A percentile compares a stretch with the other conserved stretches of the same genome.
Conservation (phyloP, 1,140 invertebrate species). For the Drosophila truncata region DNA sequence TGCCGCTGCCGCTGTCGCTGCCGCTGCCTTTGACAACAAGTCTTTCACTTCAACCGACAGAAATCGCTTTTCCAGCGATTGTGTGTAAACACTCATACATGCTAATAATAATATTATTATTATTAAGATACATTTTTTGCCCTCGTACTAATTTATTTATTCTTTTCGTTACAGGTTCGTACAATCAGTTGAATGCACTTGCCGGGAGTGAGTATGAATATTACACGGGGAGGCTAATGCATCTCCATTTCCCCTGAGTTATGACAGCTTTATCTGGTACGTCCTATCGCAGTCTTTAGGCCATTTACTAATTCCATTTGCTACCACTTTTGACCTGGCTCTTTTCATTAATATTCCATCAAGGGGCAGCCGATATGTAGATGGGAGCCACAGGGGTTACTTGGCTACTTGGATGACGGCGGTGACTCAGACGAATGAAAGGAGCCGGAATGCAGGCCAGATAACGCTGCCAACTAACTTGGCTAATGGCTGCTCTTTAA, state of each 20-base stretch:
- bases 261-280: slow-evolving; percentile 43
- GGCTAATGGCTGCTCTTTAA: slow-evolving; percentile 81
- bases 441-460: slow-evolving; percentile 43
- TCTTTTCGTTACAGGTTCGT: slow-evolving; percentile 74
- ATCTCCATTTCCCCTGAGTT: slow-evolving; percentile 44
- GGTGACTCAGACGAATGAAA: slow-evolving; percentile 66
- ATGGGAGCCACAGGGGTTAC: slow-evolving; percentile 12
- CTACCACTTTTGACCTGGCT: slow-evolving; percentile 71
- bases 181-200: slow-evolving; percentile 10
- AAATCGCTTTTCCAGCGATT: slow-evolving; percentile 35
- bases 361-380: slow-evolving; percentile 25
- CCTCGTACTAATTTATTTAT: slow-evolving; percentile 27
- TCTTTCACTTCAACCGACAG: neutral
- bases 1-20: slow-evolving; percentile 10
- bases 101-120: slow-evolving; percentile 46
- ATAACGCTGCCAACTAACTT: slow-evolving; percentile 57
- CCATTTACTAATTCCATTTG: slow-evolving; percentile 58
- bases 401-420: slow-evolving; percentile 25
- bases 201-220: slow-evolving; percentile 10
- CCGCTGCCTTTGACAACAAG: slow-evolving; percentile 29
- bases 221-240: slow-evolving; percentile 25
- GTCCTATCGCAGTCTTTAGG: slow-evolving; percentile 64
- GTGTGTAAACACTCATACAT: slow-evolving; percentile 42
- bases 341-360: slow-evolving; percentile 77
- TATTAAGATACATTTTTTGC: slow-evolving; percentile 33